Conservation (phyloP, 2,113 vertebrate species). For the Felis chaus region DNA sequence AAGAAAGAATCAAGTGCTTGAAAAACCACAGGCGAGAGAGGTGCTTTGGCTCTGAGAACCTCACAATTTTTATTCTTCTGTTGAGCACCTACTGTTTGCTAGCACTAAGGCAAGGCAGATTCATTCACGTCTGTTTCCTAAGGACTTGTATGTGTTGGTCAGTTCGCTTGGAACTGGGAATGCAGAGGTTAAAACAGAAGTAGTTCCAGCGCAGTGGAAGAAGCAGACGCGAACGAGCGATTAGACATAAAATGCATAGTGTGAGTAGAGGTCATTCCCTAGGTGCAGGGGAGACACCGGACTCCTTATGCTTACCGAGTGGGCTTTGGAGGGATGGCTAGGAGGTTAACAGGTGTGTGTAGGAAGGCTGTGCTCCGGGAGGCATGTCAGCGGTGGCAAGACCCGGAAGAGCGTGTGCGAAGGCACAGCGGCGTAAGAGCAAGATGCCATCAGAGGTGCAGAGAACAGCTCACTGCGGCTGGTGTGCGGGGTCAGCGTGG, state of each 20-base stretch:
- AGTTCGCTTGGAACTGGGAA: neutral
- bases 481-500: accelerated
- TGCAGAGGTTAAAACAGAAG: neutral
- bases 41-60: neutral
- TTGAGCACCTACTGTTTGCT: neutral
- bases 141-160: neutral
- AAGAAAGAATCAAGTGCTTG: neutral
- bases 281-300: neutral
- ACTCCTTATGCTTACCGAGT: neutral
- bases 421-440: neutral
- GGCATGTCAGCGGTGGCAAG: neutral
- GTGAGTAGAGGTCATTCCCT: neutral
- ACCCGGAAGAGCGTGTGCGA: neutral
- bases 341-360: neutral
- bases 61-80: neutral
- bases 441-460: neutral
- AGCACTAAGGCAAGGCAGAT: neutral
- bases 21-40: neutral
- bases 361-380: neutral
- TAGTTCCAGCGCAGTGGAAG: neutral
- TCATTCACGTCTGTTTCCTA: neutral
- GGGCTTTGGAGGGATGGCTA: neutral
- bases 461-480: neutral
- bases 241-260: neutral
- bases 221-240: neutral